Percentiles rank a stretch among this genome's conserved stretches.
Evolutionary conservation across 1,140 invertebrate species (phyloP).

Genomic region (Zaprionus ghesquierei): DNA sequence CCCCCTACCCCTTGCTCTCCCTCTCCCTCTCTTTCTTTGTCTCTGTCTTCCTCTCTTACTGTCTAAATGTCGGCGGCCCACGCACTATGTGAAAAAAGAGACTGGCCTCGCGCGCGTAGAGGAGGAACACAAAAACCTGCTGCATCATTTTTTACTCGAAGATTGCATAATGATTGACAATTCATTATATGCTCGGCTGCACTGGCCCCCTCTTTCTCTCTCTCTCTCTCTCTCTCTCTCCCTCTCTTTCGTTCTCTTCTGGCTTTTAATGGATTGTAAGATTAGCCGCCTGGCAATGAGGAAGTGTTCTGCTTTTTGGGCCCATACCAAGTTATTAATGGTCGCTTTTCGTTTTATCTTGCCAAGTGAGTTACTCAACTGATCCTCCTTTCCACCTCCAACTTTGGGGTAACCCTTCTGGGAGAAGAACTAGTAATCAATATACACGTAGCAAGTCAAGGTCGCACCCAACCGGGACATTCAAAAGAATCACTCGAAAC

Average conservation of each 20-base stretch:
- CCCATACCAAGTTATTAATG: slow-evolving; percentile 58
- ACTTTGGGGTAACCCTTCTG: not conserved
- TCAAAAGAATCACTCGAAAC: not conserved
- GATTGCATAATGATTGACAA: slow-evolving; percentile 80
- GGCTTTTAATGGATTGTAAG: slow-evolving; percentile 57
- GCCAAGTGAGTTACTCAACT: not conserved
- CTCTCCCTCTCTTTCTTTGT: not conserved
- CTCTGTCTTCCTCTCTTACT: slow-evolving; percentile 14
- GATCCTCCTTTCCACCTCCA: not conserved
- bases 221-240: not conserved
- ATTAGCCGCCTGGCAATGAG: slow-evolving; percentile 61
- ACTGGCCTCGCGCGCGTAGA: not conserved
- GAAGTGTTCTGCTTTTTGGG: slow-evolving; percentile 54
- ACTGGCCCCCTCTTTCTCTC: not conserved
- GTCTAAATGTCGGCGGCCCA: slow-evolving; percentile 67
- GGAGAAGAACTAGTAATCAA: slow-evolving; percentile 23
- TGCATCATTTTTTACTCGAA: slow-evolving; percentile 76
- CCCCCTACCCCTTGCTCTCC: not conserved
- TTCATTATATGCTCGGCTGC: slow-evolving; percentile 62
- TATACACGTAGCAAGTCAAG: not conserved
- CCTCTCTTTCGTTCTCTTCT: slow-evolving; percentile 2
- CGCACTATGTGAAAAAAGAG: slow-evolving; percentile 42
- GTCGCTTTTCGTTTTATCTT: slow-evolving; percentile 42
- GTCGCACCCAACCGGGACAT: not conserved
- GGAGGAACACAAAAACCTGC: slow-evolving; percentile 47